phyloP scores from a whole-genome alignment of 2,888 invertebrate species.

The Ypsolopha scabrella region DNA sequence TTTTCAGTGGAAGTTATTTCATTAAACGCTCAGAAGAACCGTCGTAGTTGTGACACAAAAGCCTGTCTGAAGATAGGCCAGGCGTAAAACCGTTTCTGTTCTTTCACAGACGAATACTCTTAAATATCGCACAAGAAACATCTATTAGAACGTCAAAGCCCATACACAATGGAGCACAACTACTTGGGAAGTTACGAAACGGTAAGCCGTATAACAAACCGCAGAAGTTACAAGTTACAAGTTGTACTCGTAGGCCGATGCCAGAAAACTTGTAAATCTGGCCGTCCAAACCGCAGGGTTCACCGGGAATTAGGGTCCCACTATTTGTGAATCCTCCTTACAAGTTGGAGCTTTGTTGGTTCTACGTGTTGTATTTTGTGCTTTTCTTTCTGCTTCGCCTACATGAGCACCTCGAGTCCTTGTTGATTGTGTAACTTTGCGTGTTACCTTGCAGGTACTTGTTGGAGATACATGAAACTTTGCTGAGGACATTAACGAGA shows the following conservation, averaged over 20 bases:
- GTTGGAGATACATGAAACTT: background rate
- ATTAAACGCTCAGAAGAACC: too few species aligned
- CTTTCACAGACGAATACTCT: background rate
- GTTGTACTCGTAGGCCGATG: constrained; percentile 24
- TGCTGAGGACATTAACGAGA: background rate
- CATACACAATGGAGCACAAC: background rate
- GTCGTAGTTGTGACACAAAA: too few species aligned
- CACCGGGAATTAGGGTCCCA: constrained; percentile 29
- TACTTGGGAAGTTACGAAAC: constrained; percentile 2
- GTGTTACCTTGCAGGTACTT: too few species aligned
- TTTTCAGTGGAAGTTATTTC: too few species aligned
- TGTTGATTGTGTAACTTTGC: background rate
- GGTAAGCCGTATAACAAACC: constrained; percentile 3
- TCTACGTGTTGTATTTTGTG: constrained; percentile 5
- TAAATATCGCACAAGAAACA: background rate
- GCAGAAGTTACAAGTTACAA: background rate
- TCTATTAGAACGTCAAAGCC: constrained; percentile 6
- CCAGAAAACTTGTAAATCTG: constrained; percentile 61
- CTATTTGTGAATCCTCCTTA: constrained; percentile 13
- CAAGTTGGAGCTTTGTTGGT: constrained; percentile 12
- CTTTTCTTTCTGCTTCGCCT: background rate
- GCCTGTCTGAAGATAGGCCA: too few species aligned
- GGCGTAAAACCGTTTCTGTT: too few species aligned
- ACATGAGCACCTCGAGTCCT: background rate
- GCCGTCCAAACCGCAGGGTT: constrained; percentile 42